Base-by-base conservation (phyloP, 2,113 vertebrate species). In the Phalacrocorax brasilianus region DNA sequence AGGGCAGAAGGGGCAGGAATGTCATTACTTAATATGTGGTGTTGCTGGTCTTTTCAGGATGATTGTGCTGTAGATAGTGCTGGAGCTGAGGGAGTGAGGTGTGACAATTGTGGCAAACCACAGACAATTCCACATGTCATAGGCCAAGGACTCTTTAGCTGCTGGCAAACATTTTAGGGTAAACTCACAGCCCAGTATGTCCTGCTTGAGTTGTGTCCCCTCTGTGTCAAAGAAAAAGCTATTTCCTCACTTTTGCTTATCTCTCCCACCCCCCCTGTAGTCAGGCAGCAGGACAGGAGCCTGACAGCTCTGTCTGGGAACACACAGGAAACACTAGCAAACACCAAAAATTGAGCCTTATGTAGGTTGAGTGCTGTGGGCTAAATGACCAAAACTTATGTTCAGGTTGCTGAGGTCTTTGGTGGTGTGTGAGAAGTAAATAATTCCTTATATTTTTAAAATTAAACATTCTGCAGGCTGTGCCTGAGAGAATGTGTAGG, bases 251-350 rank as follows among this genome's bases (percentile, higher is more conserved):
- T 91, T 71, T 6, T 50, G 11, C 38, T 67, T 88, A 6, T 55
- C 49, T 71, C 58, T 92, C 66, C 67, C 85, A 94, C 35, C 14
- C 21, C 49, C 49, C 9, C 15, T 53, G 22, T 82, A 91, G 62
- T 68, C 73, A 89, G 63, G 35, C 88, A 93, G 73, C 53, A 73
- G 80, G 72, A 75, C 56, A 42, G 40, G 66, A 95, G 38, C 68
- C 40, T 94, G 86, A 62, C 76, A 92, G 66, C 24, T 67, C 47
- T 80, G 50, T 90, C 83, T 91, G 72, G 83, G 72, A 93, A 83
- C 67, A 93, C n/a, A 40, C 62, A 88, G 85, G 71, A 91, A 94
- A 67, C 35, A 35, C 72, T 73, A 52, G 71, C 66, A 65, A 87
- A 59, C 47, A 68, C 52, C 50, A 79, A 6, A 66, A 77, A 85